Conservation (phyloP, 2,113 vertebrate species). For the Lasiurus borealis region DNA sequence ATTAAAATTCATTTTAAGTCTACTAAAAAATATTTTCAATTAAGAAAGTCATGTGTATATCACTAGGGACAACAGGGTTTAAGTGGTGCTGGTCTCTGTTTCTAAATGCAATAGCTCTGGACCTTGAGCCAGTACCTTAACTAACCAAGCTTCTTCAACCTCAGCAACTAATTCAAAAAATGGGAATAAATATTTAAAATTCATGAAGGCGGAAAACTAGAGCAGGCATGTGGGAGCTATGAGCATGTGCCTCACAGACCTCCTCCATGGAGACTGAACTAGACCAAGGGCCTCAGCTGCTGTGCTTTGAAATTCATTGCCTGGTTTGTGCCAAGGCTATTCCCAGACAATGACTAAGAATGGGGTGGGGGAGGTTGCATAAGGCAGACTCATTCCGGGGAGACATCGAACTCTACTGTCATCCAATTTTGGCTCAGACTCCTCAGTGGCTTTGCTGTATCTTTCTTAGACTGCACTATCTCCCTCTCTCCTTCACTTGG, state of each 20-base stretch:
- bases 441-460: not conserved
- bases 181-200: constrained; percentile 61
- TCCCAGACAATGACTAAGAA: not conserved
- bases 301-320: not conserved
- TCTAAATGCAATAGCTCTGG: constrained; percentile 62
- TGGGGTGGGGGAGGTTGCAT: rapidly evolving
- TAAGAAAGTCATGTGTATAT: not conserved
- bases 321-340: not conserved
- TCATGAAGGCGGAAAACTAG: constrained; percentile 11
- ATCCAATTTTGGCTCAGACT: not conserved
- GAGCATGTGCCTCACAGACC: not conserved
- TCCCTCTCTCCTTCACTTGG: not conserved
- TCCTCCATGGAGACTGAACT: not conserved
- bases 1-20: constrained; percentile 61
- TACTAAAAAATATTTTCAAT: constrained; percentile 61
- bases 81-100: constrained; percentile 49
- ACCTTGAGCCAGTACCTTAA: constrained; percentile 30
- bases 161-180: constrained; percentile 68
- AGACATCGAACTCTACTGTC: not conserved
- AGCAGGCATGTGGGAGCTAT: not conserved
- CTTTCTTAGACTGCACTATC: not conserved
- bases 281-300: not conserved
- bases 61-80: not conserved
- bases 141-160: constrained; percentile 53
- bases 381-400: not conserved